A percentile compares a stretch with the other conserved stretches of the same genome.
These are phyloP conservation scores for Tachypleus tridentatus DNA, from an alignment of 1,140 invertebrate species.

Conservation along the genomic window DNA sequence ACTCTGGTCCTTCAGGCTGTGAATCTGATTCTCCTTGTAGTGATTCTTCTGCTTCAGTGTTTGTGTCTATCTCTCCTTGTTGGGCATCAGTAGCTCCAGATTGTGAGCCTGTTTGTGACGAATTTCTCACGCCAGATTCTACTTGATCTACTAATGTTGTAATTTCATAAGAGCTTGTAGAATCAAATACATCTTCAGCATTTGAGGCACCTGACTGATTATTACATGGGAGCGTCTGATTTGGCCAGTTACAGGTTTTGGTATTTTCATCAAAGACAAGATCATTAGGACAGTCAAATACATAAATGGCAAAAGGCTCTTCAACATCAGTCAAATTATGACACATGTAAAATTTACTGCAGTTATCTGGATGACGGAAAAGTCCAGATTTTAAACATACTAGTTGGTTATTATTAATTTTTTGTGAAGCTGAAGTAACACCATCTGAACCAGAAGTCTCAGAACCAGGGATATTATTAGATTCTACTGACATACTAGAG, in stretches of 20 bases:
- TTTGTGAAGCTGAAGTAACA: too few species aligned
- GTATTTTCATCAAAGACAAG: slow-evolving; percentile 26
- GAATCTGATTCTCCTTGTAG: slow-evolving; percentile 2
- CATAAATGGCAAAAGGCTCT: slow-evolving; percentile 34
- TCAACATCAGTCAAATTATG: slow-evolving; percentile 36
- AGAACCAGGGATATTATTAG: too few species aligned
- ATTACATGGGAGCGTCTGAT: not conserved
- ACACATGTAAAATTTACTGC: slow-evolving; percentile 40
- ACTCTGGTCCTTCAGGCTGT: not conserved
- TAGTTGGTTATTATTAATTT: too few species aligned
- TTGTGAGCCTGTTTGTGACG: too few species aligned
- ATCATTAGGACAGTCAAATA: slow-evolving; percentile 31
- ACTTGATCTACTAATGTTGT: too few species aligned
- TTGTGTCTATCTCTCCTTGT: not conserved
- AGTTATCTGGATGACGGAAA: slow-evolving; percentile 47
- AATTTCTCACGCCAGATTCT: too few species aligned
- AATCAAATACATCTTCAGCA: too few species aligned
- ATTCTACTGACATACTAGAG: too few species aligned
- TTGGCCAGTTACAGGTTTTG: slow-evolving; percentile 7
- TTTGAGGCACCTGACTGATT: too few species aligned
- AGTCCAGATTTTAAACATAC: slow-evolving; percentile 38
- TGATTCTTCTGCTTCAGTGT: not conserved
- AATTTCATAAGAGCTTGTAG: too few species aligned
- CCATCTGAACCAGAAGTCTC: too few species aligned
- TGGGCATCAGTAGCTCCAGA: too few species aligned